Evolutionary conservation across 35 echinoderm and acorn worm species (phyloP), one percentile per base, ranked within the genome.

Genomic region (Amphiura filiformis): DNA sequence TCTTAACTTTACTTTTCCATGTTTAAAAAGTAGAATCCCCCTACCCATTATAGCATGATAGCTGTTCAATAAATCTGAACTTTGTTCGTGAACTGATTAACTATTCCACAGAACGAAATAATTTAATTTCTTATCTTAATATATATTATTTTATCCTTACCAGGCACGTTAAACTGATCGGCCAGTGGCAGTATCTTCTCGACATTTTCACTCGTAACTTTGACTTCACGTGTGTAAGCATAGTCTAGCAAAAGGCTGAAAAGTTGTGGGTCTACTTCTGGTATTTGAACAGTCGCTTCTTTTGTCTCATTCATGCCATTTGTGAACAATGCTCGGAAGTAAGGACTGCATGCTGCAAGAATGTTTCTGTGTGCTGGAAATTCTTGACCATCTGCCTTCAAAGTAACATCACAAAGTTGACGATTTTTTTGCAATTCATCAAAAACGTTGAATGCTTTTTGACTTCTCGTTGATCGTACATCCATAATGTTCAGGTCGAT

Each of bases 341-440:
- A 99, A 35, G 86, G 92, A 57, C 96, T 99, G 77, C 90, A 92
- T 39, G 93, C 96, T 9, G 96, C 90, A 15, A 99, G 78, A 23
- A 99, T 91, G 39, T 95, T 94, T 47, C 95, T 89, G 78, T 99
- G 96, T n/a, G 90, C 93, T 13, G 93, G 96, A 84, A 99, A 99
- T 81, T 94, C 86, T 76, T 88, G 87, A 17, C 92, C 81, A 39
- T 93, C 95, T 0, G 89, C 93, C 75, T 92, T 82, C 0, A 99
- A 52, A 15, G 91, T 78, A 9, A 89, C 96, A 88, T 99, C 96
- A 38, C 96, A 99, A 38, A 99, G 87, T 84, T 99, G 96, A 1
- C 64, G 32, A 39, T 84, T 92, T 85, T 88, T 84, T 26, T 93
- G 82, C 23, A 99, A 90, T 30, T 99, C 96, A 57, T 94, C 86